phyloP scores from a whole-genome alignment of 1,140 invertebrate species.

The Pogonomyrmex californicus region DNA sequence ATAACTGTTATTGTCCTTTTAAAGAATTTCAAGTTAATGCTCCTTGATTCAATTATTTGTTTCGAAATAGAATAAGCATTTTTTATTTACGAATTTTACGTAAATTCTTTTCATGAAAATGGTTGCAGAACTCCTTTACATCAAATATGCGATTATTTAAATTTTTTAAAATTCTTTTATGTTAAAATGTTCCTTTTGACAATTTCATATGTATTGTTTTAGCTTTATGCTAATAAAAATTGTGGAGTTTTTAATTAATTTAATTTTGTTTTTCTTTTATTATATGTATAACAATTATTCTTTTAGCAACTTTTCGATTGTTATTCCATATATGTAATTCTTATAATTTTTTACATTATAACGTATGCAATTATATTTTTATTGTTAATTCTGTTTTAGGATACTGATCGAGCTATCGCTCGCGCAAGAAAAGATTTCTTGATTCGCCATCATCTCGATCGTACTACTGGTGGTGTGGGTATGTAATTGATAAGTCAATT shows the following conservation, averaged over 20 bases:
- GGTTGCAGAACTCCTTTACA: too few relatives aligned
- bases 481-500: slow-evolving; percentile 73
- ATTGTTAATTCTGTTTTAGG: slow-evolving; percentile 73
- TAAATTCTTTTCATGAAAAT: too few relatives aligned
- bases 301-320: not conserved
- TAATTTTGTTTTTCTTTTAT: too few relatives aligned
- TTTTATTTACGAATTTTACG: too few relatives aligned
- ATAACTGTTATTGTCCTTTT: not conserved
- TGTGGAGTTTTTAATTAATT: too few relatives aligned
- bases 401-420: slow-evolving; percentile 86
- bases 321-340: not conserved
- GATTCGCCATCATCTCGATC: slow-evolving; percentile 91
- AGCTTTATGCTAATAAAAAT: too few relatives aligned
- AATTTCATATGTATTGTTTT: too few relatives aligned
- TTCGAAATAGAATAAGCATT: not conserved
- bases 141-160: too few relatives aligned
- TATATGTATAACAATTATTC: too few relatives aligned
- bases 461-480: slow-evolving; percentile 90
- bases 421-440: slow-evolving; percentile 87
- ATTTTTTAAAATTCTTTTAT: too few relatives aligned
- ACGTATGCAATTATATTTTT: not conserved
- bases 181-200: too few relatives aligned
- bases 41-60: not conserved
- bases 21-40: not conserved
- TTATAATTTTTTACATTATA: not conserved